Percentiles rank a stretch among this genome's conserved stretches.
Evolutionary conservation across 1,140 invertebrate species (phyloP).

Genomic region (Pogonomyrmex barbatus): DNA sequence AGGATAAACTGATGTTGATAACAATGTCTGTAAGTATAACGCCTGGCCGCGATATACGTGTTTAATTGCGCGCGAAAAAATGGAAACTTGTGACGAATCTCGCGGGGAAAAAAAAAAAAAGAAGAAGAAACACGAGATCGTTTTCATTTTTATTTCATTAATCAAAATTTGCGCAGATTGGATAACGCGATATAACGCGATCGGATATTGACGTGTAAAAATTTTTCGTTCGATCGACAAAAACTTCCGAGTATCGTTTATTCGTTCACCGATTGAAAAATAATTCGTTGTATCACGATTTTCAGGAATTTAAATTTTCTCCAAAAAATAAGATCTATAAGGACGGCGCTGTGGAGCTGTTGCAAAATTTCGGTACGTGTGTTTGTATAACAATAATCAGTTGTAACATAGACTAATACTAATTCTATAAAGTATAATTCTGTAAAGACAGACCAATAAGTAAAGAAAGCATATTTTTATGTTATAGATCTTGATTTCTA

Average conservation of each 20-base stretch:
- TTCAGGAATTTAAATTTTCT: slow-evolving; percentile 82
- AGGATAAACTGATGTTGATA: slow-evolving; percentile 66
- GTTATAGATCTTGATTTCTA: neutral
- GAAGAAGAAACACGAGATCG: neutral
- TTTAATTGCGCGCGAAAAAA: slow-evolving; percentile 19
- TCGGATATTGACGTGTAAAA: neutral
- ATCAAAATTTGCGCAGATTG: neutral
- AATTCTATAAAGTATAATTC: slow-evolving; percentile 42
- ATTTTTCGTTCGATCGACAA: neutral
- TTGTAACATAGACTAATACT: slow-evolving; percentile 25
- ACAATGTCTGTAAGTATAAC: slow-evolving; percentile 81
- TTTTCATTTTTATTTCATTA: slow-evolving; percentile 21
- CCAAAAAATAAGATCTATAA: slow-evolving; percentile 70
- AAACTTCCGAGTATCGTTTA: neutral
- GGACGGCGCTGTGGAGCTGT: slow-evolving; percentile 67
- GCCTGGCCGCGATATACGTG: neutral
- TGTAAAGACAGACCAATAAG: neutral
- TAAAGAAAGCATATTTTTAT: neutral
- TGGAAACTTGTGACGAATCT: neutral
- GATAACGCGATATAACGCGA: neutral
- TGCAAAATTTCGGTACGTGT: slow-evolving; percentile 82
- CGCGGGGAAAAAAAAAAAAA: neutral
- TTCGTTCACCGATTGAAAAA: slow-evolving; percentile 83
- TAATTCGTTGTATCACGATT: slow-evolving; percentile 85
- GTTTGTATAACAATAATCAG: slow-evolving; percentile 29